Conservation (phyloP, 92 coral and sea anemone species). For the Actinernus sp. region DNA sequence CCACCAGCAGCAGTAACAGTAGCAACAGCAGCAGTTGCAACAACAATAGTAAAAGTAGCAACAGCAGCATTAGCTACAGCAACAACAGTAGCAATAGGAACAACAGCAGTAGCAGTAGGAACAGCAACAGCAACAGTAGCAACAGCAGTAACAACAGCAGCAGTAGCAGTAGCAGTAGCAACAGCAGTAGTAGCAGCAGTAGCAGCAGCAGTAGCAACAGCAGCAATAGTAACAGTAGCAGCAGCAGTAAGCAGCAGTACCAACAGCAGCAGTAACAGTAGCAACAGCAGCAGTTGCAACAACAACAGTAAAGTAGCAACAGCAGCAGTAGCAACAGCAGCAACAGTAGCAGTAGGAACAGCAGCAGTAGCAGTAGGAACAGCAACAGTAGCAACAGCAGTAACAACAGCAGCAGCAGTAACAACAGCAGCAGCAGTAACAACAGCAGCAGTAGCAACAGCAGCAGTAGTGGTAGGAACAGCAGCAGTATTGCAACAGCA, state of each 20-base stretch:
- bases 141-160: background rate
- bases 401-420: background rate
- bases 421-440: background rate
- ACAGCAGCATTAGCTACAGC: background rate
- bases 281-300: slow-evolving; percentile 1
- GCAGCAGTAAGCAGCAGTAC: background rate
- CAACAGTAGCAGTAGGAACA: slow-evolving; percentile 1
- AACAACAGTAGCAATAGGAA: background rate
- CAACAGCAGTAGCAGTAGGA: background rate
- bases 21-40: background rate
- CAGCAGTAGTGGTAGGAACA: slow-evolving; percentile 1
- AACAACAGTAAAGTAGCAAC: background rate
- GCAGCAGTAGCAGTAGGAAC: background rate
- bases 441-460: slow-evolving; percentile 1
- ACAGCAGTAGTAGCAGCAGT: background rate
- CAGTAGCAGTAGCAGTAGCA: background rate
- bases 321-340: slow-evolving; percentile 4
- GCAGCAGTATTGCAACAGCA: slow-evolving; percentile 2
- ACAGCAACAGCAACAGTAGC: slow-evolving; percentile 1
- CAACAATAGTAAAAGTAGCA: background rate
- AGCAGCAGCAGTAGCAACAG: background rate
- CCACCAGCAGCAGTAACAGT: background rate
- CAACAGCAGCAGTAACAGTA: background rate
- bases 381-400: slow-evolving; percentile 3
- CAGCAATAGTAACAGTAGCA: background rate